Conservation (phyloP, 1,140 invertebrate species). For the Ips nitidus region DNA sequence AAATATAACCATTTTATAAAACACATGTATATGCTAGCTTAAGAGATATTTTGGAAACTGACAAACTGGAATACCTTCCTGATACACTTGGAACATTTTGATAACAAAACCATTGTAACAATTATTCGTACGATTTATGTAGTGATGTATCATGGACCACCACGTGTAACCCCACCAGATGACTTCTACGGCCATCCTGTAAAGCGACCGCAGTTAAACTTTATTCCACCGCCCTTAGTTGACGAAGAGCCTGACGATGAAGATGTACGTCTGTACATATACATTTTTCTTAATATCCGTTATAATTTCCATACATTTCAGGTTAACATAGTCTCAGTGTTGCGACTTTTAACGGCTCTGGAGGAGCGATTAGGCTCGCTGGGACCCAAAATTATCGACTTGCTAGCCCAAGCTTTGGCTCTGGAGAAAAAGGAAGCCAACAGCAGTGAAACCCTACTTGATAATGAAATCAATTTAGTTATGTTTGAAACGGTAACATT, state of each 20-base stretch:
- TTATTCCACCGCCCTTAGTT: slow-evolving; percentile 36
- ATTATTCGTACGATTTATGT: not conserved
- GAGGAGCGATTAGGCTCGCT: slow-evolving; percentile 79
- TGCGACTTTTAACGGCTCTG: slow-evolving; percentile 73
- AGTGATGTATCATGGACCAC: slow-evolving; percentile 25
- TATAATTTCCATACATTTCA: slow-evolving; percentile 31
- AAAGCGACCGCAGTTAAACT: slow-evolving; percentile 35
- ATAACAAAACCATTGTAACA: no score
- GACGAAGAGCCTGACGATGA: slow-evolving; percentile 42
- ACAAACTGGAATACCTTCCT: no score
- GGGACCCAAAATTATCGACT: slow-evolving; percentile 72
- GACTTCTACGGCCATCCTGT: slow-evolving; percentile 38
- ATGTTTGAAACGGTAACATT: slow-evolving; percentile 69
- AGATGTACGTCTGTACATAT: not conserved
- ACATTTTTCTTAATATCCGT: no score
- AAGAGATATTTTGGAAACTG: no score
- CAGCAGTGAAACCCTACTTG: slow-evolving; percentile 71
- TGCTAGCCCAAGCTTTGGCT: slow-evolving; percentile 71
- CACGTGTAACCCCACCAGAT: slow-evolving; percentile 19
- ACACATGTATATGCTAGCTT: no score
- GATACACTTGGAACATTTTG: no score
- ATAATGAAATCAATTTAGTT: slow-evolving; percentile 69
- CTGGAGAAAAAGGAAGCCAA: slow-evolving; percentile 75
- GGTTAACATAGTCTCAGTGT: slow-evolving; percentile 67
- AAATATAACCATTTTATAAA: no score